Evolutionary conservation across 92 coral and sea anemone species (phyloP).

Genomic region (Montipora capitata): DNA sequence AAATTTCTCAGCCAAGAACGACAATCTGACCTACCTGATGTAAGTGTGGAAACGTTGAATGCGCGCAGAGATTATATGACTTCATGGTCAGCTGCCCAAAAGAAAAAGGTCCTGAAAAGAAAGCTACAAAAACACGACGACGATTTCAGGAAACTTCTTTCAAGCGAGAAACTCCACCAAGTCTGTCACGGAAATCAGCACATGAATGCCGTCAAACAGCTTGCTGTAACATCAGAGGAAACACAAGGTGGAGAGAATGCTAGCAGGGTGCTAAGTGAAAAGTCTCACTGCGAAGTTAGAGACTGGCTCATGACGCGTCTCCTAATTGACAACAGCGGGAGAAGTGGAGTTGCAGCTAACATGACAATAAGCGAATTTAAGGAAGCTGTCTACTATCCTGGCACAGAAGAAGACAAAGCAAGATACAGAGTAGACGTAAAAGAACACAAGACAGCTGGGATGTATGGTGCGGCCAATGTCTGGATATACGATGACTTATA

Average conservation of each 20-base stretch:
- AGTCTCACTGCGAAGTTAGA: constrained; percentile 50
- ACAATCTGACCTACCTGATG: constrained; percentile 19
- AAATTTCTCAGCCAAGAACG: constrained; percentile 44
- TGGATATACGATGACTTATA: constrained; percentile 67
- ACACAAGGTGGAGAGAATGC: background rate
- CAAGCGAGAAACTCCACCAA: constrained; percentile 57
- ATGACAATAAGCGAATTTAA: constrained; percentile 60
- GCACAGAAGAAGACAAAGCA: constrained; percentile 64
- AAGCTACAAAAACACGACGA: constrained; percentile 48
- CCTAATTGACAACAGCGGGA: constrained; percentile 68
- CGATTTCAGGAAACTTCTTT: constrained; percentile 48
- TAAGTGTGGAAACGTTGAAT: constrained; percentile 34
- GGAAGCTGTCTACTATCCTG: constrained; percentile 53
- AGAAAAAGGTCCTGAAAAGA: constrained; percentile 26
- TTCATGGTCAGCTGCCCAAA: constrained; percentile 57
- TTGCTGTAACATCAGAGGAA: constrained; percentile 35
- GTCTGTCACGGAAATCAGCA: constrained; percentile 67
- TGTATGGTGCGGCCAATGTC: constrained; percentile 64
- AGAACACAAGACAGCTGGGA: constrained; percentile 62
- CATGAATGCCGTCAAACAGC: constrained; percentile 59
- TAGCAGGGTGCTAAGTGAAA: background rate
- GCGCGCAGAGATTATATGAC: constrained; percentile 29
- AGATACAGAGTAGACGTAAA: constrained; percentile 59
- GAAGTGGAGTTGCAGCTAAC: constrained; percentile 65
- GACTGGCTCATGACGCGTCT: constrained; percentile 64